phyloP scores from a whole-genome alignment of 2,113 vertebrate species.

The Caracal caracal region DNA sequence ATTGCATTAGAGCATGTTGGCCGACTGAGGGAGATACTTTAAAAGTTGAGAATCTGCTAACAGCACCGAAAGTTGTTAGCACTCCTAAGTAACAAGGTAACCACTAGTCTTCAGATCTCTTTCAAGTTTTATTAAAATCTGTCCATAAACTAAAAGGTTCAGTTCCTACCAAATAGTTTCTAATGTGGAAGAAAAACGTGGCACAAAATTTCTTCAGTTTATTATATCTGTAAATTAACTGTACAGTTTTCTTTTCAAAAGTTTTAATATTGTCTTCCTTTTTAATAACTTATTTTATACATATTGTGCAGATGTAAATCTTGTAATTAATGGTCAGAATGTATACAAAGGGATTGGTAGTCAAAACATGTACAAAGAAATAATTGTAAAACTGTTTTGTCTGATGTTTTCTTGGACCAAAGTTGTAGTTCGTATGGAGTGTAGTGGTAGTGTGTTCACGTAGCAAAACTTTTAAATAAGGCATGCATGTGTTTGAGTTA shows the following conservation, averaged over 20 bases:
- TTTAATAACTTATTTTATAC: slow-evolving; percentile 99
- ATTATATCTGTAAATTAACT: slow-evolving; percentile 88
- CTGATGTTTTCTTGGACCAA: slow-evolving; percentile 99
- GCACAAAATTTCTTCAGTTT: slow-evolving; percentile 84
- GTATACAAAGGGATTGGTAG: slow-evolving; percentile 94
- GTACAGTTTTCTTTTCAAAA: slow-evolving; percentile 92
- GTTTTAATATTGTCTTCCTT: slow-evolving; percentile 95
- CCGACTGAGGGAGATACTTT: slow-evolving; percentile 63
- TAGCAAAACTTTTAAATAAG: slow-evolving; percentile 87
- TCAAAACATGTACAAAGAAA: slow-evolving; percentile 95
- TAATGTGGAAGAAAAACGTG: slow-evolving; percentile 83
- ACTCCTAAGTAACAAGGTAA: slow-evolving; percentile 70
- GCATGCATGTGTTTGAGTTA: slow-evolving; percentile 93
- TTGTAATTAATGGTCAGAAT: slow-evolving; percentile 98
- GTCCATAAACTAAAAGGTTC: slow-evolving; percentile 74
- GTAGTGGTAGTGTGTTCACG: slow-evolving; percentile 89
- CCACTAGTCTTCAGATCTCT: slow-evolving; percentile 79
- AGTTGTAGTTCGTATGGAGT: slow-evolving; percentile 91
- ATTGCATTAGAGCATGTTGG: slow-evolving; percentile 66
- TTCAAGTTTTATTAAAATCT: slow-evolving; percentile 65
- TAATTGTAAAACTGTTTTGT: slow-evolving; percentile 96
- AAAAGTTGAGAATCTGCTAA: slow-evolving; percentile 77
- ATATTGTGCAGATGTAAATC: slow-evolving; percentile 99
- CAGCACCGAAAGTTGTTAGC: slow-evolving; percentile 88
- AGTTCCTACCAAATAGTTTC: slow-evolving; percentile 82